These are phyloP conservation scores for Mizuhopecten yessoensis DNA, from an alignment of 1,140 invertebrate species.

Conservation along the genomic window DNA sequence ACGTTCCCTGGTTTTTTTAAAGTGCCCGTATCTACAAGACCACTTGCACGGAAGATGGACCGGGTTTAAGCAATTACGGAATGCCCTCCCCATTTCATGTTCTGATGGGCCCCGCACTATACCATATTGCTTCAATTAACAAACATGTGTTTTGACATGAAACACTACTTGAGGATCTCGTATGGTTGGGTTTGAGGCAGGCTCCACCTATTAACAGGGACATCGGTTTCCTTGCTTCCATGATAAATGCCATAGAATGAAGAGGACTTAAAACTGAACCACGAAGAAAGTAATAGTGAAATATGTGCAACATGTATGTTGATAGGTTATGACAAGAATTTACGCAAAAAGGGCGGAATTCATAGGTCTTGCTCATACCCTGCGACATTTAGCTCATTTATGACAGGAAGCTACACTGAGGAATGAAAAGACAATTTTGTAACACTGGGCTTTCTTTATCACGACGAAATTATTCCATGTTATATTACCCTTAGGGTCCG, in stretches of 20 bases:
- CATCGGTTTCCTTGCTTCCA: background rate
- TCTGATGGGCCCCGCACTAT: slow-evolving; percentile 1
- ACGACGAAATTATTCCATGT: background rate
- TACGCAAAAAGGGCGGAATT: no score
- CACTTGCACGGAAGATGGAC: background rate
- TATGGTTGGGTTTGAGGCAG: background rate
- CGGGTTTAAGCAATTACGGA: slow-evolving; percentile 11
- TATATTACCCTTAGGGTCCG: no score
- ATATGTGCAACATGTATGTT: no score
- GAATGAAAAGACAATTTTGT: no score
- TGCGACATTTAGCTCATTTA: no score
- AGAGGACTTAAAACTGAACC: background rate
- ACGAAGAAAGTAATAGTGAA: background rate
- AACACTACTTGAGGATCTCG: background rate
- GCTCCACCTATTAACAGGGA: background rate
- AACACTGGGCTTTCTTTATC: background rate
- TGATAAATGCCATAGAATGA: background rate
- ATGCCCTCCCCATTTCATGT: background rate
- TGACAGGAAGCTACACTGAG: no score
- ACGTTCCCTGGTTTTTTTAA: background rate
- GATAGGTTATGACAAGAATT: no score
- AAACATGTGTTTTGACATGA: slow-evolving; percentile 13
- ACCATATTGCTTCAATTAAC: background rate
- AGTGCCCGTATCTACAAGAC: background rate
- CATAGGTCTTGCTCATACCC: no score